Evolutionary conservation across 2,888 invertebrate species (phyloP).

Genomic region (Ectemnius cavifrons): DNA sequence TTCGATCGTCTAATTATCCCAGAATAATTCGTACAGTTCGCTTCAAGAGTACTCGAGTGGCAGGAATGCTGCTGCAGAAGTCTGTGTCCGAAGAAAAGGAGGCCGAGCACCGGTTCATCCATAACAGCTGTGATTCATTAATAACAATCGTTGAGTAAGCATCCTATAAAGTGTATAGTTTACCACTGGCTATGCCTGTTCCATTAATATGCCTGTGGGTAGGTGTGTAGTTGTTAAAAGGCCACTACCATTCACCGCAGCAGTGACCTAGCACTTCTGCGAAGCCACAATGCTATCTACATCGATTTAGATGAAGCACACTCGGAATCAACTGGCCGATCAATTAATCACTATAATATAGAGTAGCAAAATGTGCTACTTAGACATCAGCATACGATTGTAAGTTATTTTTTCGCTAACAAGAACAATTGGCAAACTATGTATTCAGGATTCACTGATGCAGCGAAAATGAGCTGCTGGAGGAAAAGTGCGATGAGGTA

Average conservation of each 20-base stretch:
- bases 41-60: too few species aligned
- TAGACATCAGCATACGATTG: too few species aligned
- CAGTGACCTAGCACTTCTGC: background rate
- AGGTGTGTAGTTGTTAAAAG: background rate
- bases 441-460: background rate
- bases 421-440: too few species aligned
- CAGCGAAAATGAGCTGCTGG: background rate
- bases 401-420: too few species aligned
- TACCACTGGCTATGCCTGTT: constrained; percentile 12
- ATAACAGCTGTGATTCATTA: constrained; percentile 26
- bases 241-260: background rate
- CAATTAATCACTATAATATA: background rate
- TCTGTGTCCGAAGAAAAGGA: constrained; percentile 32
- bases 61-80: too few species aligned
- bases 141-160: constrained; percentile 24
- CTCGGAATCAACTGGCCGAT: background rate
- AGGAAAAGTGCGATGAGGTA: background rate
- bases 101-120: constrained; percentile 43
- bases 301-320: constrained; percentile 3
- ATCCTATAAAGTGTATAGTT: constrained; percentile 28
- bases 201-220: background rate
- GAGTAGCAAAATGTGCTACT: too few species aligned
- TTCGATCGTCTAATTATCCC: too few species aligned
- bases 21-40: too few species aligned
- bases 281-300: constrained; percentile 1